phyloP scores from a whole-genome alignment of 2,888 invertebrate species.

The Thelaira solivaga region DNA sequence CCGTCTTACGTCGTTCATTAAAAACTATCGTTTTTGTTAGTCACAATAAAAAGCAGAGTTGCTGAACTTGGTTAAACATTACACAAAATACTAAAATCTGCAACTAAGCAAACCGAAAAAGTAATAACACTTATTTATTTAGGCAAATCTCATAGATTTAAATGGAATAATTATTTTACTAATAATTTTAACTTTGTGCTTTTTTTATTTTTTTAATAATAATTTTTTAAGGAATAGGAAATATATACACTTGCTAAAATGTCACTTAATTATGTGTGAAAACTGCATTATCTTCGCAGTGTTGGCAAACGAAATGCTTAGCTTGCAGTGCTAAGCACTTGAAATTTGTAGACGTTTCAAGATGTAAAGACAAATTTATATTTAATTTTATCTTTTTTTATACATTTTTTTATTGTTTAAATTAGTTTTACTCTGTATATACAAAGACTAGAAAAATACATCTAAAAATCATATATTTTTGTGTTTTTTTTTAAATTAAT shows the following conservation, averaged over 20 bases:
- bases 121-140: background rate
- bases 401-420: conserved; percentile 46
- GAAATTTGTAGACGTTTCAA: no score
- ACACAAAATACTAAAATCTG: background rate
- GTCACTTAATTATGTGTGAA: no score
- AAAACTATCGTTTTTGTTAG: conserved; percentile 43
- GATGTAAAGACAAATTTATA: background rate
- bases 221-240: no score
- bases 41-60: conserved; percentile 13
- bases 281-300: no score
- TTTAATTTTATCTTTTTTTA: conserved; percentile 7
- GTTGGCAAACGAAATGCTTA: no score
- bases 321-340: no score
- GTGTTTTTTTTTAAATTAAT: background rate
- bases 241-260: no score
- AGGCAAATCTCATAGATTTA: no score
- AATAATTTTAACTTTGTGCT: no score
- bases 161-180: no score
- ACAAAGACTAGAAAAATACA: conserved; percentile 58
- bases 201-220: no score
- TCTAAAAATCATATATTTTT: conserved; percentile 20
- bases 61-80: background rate
- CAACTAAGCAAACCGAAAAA: background rate
- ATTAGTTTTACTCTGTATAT: conserved; percentile 30
- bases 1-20: conserved; percentile 39